These are phyloP conservation scores for Lichenostomus cassidix DNA, from an alignment of 2,113 vertebrate species.

Conservation along the genomic window DNA sequence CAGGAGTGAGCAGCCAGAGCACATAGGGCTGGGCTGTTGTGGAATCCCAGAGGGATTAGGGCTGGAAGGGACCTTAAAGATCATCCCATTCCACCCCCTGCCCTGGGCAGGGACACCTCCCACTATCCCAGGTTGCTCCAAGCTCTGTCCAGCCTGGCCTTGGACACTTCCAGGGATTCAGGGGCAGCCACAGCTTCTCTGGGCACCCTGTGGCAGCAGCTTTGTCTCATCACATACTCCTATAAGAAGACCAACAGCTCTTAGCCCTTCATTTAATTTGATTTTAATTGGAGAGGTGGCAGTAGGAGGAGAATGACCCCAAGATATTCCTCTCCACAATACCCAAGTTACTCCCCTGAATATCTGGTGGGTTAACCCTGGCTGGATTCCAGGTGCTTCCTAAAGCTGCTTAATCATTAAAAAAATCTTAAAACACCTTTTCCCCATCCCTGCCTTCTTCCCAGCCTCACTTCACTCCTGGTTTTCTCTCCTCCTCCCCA, in stretches of 20 bases:
- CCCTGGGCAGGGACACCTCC: background rate
- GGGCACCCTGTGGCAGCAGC: background rate
- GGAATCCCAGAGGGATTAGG: background rate
- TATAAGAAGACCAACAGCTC: background rate
- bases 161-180: background rate
- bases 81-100: background rate
- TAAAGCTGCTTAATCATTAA: background rate
- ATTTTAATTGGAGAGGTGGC: background rate
- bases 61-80: background rate
- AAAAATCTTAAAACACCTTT: background rate
- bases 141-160: accelerated
- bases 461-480: background rate
- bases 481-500: background rate
- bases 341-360: background rate
- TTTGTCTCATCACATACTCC: background rate
- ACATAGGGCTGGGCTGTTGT: background rate
- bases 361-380: background rate
- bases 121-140: background rate
- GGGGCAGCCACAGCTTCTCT: background rate
- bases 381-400: background rate
- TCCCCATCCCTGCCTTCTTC: background rate
- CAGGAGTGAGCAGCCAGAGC: background rate
- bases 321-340: background rate
- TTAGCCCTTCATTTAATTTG: background rate
- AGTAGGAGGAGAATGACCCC: background rate